Evolutionary conservation across 2,797 vertebrate species (phyloP), one percentile per base, ranked within the genome.

Genomic region (Anabas testudineus): DNA sequence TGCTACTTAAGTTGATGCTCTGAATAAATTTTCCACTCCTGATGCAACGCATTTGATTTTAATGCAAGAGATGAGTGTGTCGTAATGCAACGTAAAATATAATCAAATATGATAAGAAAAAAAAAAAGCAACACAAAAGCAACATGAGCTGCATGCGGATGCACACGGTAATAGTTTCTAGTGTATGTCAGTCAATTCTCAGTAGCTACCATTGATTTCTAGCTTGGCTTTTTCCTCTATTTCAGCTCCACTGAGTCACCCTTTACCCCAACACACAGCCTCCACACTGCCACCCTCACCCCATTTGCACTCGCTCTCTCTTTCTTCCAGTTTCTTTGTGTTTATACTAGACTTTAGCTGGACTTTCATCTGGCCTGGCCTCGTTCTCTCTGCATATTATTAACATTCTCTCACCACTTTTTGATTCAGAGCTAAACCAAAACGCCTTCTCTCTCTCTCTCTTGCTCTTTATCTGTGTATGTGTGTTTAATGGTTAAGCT

Each of bases 381-480:
- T 75, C 63, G 13, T 70, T 85, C 54, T 51, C 70, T 62, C 76
- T 83, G 85, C 84, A 89, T 92, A 82, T 90, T 78, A 88, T 91
- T 90, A 88, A 82, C 85, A 81, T 81, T 90, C 78, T 79, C 56
- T 85, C 76, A 76, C 80, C 71, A 69, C 78, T 78, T 90, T 84
- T 77, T 78, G 83, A 52, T 89, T 80, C 75, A 68, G 67, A 47
- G 71, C 59, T 54, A 42, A 84, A 78, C 71, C 64, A 46, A 61
- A 47, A 34, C 52, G 13, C 34, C 41, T 47, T 24, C 18, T 49
- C 16, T 49, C 53, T 16, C 54, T 45, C 5, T 34, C 2, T 15
- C 14, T 1, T 14, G 16, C 39, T 26, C 34, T 54, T 75, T 61
- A 47, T 48, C 39, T 46, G 22, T 52, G 16, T n/a, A 5, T 18